phyloP scores from a whole-genome alignment of 2,113 vertebrate species.

The Anolis sagrei region DNA sequence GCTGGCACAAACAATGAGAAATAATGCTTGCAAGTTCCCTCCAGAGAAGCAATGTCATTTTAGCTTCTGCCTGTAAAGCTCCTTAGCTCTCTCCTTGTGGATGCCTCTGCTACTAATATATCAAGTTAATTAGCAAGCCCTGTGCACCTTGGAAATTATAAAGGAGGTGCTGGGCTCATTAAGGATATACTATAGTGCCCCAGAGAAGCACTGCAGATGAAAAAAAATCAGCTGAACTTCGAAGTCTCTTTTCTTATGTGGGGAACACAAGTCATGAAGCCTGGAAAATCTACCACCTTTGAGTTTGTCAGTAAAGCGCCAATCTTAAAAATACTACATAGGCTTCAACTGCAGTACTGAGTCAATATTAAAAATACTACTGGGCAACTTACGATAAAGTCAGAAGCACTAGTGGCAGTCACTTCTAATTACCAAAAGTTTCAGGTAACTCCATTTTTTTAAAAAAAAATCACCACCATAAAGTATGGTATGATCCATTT shows the following conservation, averaged over 20 bases:
- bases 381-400: background rate
- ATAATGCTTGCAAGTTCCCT: background rate
- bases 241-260: background rate
- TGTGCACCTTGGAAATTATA: slow-evolving; percentile 1
- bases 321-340: background rate
- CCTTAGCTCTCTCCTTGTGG: background rate
- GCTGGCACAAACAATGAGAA: background rate
- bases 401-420: too few species aligned
- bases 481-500: too few species aligned
- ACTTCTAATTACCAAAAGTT: too few species aligned
- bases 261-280: background rate
- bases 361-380: background rate
- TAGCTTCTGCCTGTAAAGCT: background rate
- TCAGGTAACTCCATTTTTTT: too few species aligned
- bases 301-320: background rate
- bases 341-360: background rate
- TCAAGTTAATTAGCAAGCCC: background rate
- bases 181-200: background rate
- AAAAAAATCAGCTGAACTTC: background rate
- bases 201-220: background rate
- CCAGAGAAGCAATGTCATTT: background rate
- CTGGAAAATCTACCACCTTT: background rate
- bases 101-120: background rate
- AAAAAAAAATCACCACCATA: too few species aligned
- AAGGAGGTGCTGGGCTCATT: background rate